Conservation (phyloP, 2,888 invertebrate species). For the Morinoia aosen region DNA sequence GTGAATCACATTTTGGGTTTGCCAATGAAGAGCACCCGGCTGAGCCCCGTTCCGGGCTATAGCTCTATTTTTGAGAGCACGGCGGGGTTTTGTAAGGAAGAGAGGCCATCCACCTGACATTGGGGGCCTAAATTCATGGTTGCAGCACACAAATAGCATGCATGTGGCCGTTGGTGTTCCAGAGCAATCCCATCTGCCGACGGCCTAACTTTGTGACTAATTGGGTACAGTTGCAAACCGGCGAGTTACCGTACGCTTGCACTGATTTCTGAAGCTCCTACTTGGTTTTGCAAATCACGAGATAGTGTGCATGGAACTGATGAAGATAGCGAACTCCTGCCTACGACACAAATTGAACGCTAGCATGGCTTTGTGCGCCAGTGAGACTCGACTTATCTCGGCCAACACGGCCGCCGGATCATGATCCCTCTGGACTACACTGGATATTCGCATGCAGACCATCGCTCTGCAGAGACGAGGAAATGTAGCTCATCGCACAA, state of each 20-base stretch:
- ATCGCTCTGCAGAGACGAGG: neutral
- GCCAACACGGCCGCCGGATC: neutral
- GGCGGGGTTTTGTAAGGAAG: neutral
- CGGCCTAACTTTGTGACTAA: slow-evolving; percentile 40
- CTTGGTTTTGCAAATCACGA: slow-evolving; percentile 39
- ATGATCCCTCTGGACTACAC: neutral
- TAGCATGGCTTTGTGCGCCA: neutral
- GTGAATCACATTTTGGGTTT: neutral
- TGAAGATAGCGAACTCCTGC: neutral
- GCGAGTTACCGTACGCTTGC: neutral
- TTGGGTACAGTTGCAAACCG: neutral
- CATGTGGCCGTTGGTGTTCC: slow-evolving; percentile 6
- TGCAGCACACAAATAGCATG: neutral
- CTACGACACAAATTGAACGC: slow-evolving; percentile 30
- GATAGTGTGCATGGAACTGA: neutral
- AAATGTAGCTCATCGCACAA: neutral
- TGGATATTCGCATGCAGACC: neutral
- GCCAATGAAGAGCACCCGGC: neutral
- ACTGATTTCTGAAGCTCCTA: slow-evolving; percentile 26
- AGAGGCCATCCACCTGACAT: neutral
- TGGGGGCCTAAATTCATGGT: neutral
- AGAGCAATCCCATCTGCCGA: slow-evolving; percentile 12
- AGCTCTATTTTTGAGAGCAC: neutral
- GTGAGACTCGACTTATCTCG: neutral
- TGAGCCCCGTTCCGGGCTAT: neutral